Conservation (phyloP, 2,888 invertebrate species). For the Drepanosiphum platanoidis region DNA sequence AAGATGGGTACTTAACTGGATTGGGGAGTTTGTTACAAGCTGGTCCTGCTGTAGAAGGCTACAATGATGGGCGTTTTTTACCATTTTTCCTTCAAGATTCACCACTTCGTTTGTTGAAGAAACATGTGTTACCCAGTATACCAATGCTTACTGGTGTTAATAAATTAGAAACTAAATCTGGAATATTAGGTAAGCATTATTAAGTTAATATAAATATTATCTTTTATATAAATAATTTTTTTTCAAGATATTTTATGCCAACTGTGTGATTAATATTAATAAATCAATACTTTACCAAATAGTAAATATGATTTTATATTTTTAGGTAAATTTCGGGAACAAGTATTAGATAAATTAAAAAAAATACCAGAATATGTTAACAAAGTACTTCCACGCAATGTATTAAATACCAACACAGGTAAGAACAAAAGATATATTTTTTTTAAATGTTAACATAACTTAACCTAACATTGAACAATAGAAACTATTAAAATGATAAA, state of each 20-base stretch:
- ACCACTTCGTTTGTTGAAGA: constrained; percentile 72
- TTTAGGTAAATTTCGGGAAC: constrained; percentile 66
- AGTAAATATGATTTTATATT: not conserved
- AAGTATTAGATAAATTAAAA: constrained; percentile 67
- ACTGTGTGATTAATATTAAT: not conserved
- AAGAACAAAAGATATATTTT: constrained; percentile 23
- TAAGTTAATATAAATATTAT: not conserved
- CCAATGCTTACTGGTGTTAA: constrained; percentile 80
- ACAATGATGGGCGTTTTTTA: constrained; percentile 74
- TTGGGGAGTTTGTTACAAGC: constrained; percentile 73
- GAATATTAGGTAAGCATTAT: constrained; percentile 57
- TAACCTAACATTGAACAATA: not conserved
- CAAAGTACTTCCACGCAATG: constrained; percentile 67
- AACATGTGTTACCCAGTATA: constrained; percentile 71
- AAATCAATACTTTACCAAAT: not conserved
- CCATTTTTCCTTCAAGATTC: constrained; percentile 75
- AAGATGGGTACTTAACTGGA: constrained; percentile 74
- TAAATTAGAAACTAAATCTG: constrained; percentile 74
- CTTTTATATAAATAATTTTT: not conserved
- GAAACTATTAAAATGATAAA: not conserved
- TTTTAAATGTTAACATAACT: not conserved
- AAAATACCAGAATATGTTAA: constrained; percentile 68
- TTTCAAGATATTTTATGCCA: not conserved
- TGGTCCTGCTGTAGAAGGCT: constrained; percentile 77
- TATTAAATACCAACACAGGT: constrained; percentile 67